Evolutionary conservation across 1,140 invertebrate species (phyloP).

Genomic region (Hesperophylax magnus): DNA sequence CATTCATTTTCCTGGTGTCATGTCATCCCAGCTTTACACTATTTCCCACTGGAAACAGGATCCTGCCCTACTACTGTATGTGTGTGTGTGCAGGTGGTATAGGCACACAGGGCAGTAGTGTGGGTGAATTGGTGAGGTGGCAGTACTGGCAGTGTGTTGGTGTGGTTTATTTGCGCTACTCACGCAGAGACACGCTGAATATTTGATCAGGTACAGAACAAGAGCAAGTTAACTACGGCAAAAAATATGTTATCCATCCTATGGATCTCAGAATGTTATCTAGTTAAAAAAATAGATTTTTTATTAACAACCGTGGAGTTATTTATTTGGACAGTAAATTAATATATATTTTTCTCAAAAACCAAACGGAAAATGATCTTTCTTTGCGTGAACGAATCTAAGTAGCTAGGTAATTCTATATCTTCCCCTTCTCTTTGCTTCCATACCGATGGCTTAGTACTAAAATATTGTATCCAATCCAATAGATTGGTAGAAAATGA

Average conservation of each 20-base stretch:
- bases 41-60: conserved; percentile 38
- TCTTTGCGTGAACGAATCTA: no score
- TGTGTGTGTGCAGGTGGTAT: conserved; percentile 6
- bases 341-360: no score
- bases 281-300: no score
- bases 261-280: no score
- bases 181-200: conserved; percentile 48
- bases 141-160: neutral
- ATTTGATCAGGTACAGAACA: neutral
- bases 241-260: neutral
- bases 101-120: neutral
- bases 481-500: no score
- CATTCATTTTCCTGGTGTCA: neutral
- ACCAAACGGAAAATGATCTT: no score
- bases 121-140: neutral
- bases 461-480: no score
- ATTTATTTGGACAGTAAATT: no score
- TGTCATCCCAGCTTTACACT: neutral
- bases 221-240: neutral
- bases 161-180: conserved; percentile 37
- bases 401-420: no score
- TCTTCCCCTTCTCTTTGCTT: no score
- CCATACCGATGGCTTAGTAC: no score
- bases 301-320: no score
- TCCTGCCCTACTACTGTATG: neutral